phyloP scores from a whole-genome alignment of 2,113 vertebrate genomes.

The Psittacara wagleri region DNA sequence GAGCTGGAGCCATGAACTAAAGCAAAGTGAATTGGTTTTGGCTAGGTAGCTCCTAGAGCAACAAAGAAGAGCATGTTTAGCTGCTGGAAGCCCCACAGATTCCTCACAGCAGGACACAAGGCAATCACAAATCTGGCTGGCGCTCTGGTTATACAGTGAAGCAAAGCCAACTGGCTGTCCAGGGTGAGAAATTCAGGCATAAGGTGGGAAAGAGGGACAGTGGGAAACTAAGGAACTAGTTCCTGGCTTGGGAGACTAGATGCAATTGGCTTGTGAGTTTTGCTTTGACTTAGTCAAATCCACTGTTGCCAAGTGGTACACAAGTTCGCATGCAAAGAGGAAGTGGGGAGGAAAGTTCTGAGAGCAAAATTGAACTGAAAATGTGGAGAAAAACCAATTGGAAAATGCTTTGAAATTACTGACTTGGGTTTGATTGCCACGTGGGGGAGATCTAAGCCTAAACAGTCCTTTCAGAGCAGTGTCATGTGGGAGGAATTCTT shows the following conservation, averaged over 20 bases:
- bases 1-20: not conserved
- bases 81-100: not conserved
- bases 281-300: not conserved
- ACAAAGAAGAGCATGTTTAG: not conserved
- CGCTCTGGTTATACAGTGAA: not conserved
- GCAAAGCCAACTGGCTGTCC: not conserved
- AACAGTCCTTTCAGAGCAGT: not conserved
- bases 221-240: not conserved
- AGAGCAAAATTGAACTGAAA: not conserved
- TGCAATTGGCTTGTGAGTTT: not conserved
- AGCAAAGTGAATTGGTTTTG: not conserved
- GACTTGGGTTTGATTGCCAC: slow-evolving; percentile 10
- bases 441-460: slow-evolving; percentile 13
- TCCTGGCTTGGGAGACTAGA: not conserved
- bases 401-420: not conserved
- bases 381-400: not conserved
- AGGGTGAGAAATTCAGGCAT: slow-evolving; percentile 8
- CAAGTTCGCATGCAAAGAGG: not conserved
- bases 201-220: not conserved
- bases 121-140: slow-evolving; percentile 14
- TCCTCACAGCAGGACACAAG: slow-evolving; percentile 14
- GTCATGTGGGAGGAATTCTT: not conserved
- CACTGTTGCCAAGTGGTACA: not conserved
- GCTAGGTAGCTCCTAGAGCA: not conserved
- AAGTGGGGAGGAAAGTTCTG: not conserved